Conservation (phyloP, 2,888 invertebrate genomes). For the Diaphora mendica region DNA sequence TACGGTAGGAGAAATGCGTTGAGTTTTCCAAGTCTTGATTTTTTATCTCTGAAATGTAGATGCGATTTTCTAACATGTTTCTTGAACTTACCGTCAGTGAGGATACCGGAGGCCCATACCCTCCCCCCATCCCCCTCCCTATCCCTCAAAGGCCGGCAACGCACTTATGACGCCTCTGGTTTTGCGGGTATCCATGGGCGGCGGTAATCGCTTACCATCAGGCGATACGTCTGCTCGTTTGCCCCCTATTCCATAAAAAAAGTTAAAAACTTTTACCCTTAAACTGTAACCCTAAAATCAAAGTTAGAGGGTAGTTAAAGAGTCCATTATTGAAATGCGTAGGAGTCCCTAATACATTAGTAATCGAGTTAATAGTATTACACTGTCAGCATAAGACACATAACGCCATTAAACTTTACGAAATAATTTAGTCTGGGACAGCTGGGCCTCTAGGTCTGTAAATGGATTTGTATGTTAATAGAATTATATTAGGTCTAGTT, state of each 20-base stretch:
- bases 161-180: no score
- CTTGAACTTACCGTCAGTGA: no score
- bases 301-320: slow-evolving; percentile 18
- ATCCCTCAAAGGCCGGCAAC: no score
- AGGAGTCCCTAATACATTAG: slow-evolving; percentile 14
- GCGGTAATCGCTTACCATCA: no score
- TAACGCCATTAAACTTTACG: slow-evolving; percentile 31
- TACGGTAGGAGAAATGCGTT: no score
- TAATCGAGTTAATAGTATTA: slow-evolving; percentile 8
- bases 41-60: no score
- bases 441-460: slow-evolving; percentile 5
- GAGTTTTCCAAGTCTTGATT: no score
- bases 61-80: background rate
- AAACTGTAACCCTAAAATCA: background rate
- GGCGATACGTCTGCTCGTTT: no score
- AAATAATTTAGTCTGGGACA: slow-evolving; percentile 14
- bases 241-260: background rate
- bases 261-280: no score
- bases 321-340: slow-evolving; percentile 35
- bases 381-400: slow-evolving; percentile 17
- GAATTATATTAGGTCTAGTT: slow-evolving; percentile 1
- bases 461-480: slow-evolving; percentile 8
- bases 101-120: no score
- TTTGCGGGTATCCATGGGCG: no score
- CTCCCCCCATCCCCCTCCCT: no score